Conservation (phyloP, 2,113 vertebrate genomes). For the Callipepla squamata region DNA sequence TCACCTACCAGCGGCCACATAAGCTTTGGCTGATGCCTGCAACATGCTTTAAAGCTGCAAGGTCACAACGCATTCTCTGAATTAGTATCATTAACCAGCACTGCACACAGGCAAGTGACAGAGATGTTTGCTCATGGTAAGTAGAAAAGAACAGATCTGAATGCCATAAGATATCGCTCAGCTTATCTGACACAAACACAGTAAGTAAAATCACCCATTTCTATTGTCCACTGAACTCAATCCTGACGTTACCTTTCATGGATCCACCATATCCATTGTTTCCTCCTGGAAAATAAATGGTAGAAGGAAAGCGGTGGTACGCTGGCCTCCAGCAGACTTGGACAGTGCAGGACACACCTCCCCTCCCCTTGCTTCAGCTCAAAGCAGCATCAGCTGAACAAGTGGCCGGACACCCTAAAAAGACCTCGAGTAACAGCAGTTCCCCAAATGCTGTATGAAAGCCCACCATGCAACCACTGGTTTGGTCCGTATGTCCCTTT, state of each 20-base stretch:
- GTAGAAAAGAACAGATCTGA: background rate
- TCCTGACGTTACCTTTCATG: background rate
- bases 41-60: background rate
- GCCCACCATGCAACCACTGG: background rate
- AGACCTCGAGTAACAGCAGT: background rate
- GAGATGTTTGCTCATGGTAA: background rate
- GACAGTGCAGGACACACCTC: background rate
- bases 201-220: fast-evolving
- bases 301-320: background rate
- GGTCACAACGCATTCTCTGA: background rate
- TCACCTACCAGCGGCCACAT: background rate
- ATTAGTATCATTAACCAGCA: background rate
- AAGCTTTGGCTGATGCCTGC: background rate
- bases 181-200: background rate
- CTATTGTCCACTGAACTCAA: background rate
- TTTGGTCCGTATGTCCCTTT: background rate
- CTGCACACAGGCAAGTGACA: background rate
- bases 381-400: background rate
- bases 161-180: background rate
- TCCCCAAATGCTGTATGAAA: background rate
- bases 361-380: background rate
- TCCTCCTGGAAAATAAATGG: background rate
- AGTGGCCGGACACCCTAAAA: background rate
- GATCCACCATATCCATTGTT: background rate
- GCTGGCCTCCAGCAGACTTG: background rate